Evolutionary conservation across 2,888 invertebrate species (phyloP).

Genomic region (Aspidiotus rigidus): DNA sequence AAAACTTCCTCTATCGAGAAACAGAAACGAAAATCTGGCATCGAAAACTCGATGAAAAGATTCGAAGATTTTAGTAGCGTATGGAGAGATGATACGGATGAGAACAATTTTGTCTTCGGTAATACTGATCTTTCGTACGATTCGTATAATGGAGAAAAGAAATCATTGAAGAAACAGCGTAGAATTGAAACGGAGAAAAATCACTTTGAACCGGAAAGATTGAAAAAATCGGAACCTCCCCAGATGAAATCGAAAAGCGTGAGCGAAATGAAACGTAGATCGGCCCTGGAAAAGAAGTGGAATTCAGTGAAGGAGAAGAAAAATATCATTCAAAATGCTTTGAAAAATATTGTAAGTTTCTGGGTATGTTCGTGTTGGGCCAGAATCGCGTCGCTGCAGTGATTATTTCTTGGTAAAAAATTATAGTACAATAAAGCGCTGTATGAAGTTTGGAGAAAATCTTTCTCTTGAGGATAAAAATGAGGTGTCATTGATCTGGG

Average conservation of each 20-base stretch:
- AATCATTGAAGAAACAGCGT: neutral
- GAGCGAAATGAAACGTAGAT: constrained; percentile 27
- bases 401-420: too few species aligned
- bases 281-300: constrained; percentile 34
- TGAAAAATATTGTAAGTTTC: constrained; percentile 16
- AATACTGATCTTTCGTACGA: neutral
- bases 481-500: too few species aligned
- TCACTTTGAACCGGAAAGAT: too few species aligned
- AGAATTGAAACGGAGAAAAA: neutral
- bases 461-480: too few species aligned
- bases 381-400: too few species aligned
- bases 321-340: constrained; percentile 28
- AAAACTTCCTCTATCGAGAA: neutral
- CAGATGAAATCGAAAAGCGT: constrained; percentile 6
- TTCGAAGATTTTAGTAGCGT: constrained; percentile 27
- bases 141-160: neutral
- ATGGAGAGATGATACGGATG: constrained; percentile 11
- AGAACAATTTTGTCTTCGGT: neutral
- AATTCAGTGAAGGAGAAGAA: constrained; percentile 31
- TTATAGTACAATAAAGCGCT: too few species aligned
- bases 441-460: too few species aligned
- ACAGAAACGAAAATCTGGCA: neutral
- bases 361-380: too few species aligned
- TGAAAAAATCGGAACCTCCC: neutral
- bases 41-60: constrained; percentile 15